phyloP scores from a whole-genome alignment of 2,797 vertebrate species.

The Chelmon rostratus region DNA sequence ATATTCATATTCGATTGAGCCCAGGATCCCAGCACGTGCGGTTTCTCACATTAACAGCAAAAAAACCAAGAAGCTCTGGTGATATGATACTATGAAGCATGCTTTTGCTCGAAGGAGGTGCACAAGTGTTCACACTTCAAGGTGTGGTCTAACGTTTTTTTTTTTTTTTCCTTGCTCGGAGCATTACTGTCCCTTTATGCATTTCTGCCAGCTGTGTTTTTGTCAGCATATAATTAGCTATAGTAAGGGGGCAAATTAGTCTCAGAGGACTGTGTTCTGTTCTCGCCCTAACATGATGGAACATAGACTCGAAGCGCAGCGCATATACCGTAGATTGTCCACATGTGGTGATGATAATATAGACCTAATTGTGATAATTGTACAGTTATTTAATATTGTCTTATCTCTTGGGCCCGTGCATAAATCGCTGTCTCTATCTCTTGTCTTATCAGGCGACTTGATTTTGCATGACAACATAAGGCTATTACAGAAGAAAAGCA shows the following conservation, averaged over 20 bases:
- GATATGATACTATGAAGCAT: constrained; percentile 21
- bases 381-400: neutral
- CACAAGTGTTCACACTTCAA: constrained; percentile 13
- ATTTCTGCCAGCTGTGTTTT: constrained; percentile 73
- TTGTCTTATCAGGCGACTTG: neutral
- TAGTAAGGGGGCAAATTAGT: constrained; percentile 70
- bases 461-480: neutral
- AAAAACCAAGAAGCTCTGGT: neutral
- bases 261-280: constrained; percentile 59
- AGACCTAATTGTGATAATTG: constrained; percentile 28
- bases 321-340: constrained; percentile 9
- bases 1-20: constrained; percentile 52
- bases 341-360: constrained; percentile 12
- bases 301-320: constrained; percentile 18
- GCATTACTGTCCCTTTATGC: constrained; percentile 54
- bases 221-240: constrained; percentile 70
- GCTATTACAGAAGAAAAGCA: neutral
- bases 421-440: neutral
- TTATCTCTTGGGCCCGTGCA: neutral
- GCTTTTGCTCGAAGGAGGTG: constrained; percentile 9
- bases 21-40: constrained; percentile 1
- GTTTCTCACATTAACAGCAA: constrained; percentile 9
- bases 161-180: constrained; percentile 24
- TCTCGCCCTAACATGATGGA: constrained; percentile 44
- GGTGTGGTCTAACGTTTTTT: neutral